A percentile compares a stretch with the other conserved stretches of the same genome.
Conservation (phyloP, 2,113 vertebrate genomes). For the Ochotona curzoniae region DNA sequence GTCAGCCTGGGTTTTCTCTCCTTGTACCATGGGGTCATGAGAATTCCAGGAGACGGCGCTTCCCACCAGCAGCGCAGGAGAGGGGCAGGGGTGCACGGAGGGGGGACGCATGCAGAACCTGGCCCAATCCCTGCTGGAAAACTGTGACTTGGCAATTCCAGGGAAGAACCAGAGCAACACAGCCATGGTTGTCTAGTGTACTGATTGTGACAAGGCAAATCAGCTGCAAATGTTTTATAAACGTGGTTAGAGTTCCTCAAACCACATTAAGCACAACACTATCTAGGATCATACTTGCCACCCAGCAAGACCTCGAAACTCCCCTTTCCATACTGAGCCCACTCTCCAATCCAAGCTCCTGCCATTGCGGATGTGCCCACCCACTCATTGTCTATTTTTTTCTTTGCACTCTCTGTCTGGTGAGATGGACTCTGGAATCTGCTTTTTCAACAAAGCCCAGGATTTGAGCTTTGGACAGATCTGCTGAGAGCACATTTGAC, state of each 20-base stretch:
- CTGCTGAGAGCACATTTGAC: neutral
- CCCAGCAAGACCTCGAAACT: neutral
- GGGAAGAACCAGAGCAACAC: neutral
- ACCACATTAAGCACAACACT: too few species aligned
- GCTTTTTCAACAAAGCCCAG: neutral
- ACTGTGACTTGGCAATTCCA: accelerated
- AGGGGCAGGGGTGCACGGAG: neutral
- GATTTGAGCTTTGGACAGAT: neutral
- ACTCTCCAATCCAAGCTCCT: too few species aligned
- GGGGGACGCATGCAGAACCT: neutral
- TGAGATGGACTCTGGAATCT: neutral
- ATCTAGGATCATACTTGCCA: accelerated
- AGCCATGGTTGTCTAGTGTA: neutral
- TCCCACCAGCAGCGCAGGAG: neutral
- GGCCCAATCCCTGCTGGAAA: neutral
- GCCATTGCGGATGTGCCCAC: too few species aligned
- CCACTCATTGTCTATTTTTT: neutral
- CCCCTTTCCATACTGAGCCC: neutral
- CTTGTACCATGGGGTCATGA: neutral
- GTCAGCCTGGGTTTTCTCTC: neutral
- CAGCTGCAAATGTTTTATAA: too few species aligned
- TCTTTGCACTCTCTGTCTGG: neutral
- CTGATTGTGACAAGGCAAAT: neutral
- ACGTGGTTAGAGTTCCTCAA: neutral
- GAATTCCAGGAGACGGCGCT: neutral